These are phyloP conservation scores for Rhynchonycteris naso DNA, from an alignment of 2,797 vertebrate species.

Conservation along the genomic window DNA sequence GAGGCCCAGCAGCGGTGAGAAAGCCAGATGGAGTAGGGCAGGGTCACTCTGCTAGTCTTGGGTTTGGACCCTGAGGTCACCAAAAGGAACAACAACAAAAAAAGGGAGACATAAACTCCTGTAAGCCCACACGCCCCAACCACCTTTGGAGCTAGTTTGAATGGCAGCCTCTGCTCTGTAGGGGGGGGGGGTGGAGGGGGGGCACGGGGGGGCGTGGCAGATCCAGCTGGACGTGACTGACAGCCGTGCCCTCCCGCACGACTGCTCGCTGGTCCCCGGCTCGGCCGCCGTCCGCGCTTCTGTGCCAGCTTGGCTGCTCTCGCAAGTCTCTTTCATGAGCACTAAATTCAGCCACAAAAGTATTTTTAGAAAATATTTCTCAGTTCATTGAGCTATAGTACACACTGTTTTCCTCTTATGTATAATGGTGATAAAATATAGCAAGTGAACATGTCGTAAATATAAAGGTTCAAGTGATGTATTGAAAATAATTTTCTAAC, in stretches of 20 bases:
- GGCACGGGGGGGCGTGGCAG: neutral
- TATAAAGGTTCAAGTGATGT: slow-evolving; percentile 88
- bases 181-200: neutral
- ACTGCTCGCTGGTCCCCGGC: slow-evolving; percentile 39
- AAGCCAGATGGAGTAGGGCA: slow-evolving; percentile 46
- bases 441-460: slow-evolving; percentile 88
- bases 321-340: slow-evolving; percentile 77
- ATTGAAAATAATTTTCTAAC: slow-evolving; percentile 89
- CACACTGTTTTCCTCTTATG: slow-evolving; percentile 87
- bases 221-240: neutral
- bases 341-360: slow-evolving; percentile 86
- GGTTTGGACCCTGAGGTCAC: slow-evolving; percentile 73
- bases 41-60: slow-evolving; percentile 62
- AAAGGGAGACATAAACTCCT: slow-evolving; percentile 71
- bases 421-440: slow-evolving; percentile 88
- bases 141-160: slow-evolving; percentile 63
- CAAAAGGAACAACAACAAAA: slow-evolving; percentile 43
- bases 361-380: slow-evolving; percentile 86
- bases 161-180: slow-evolving; percentile 36
- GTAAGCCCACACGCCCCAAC: slow-evolving; percentile 67
- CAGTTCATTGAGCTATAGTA: slow-evolving; percentile 86
- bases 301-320: slow-evolving; percentile 72
- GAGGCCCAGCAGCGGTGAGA: slow-evolving; percentile 65
- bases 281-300: slow-evolving; percentile 67
- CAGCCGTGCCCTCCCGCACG: neutral